phyloP scores from a whole-genome alignment of 2,888 invertebrate genomes.

The Alviniconcha strummeri region DNA sequence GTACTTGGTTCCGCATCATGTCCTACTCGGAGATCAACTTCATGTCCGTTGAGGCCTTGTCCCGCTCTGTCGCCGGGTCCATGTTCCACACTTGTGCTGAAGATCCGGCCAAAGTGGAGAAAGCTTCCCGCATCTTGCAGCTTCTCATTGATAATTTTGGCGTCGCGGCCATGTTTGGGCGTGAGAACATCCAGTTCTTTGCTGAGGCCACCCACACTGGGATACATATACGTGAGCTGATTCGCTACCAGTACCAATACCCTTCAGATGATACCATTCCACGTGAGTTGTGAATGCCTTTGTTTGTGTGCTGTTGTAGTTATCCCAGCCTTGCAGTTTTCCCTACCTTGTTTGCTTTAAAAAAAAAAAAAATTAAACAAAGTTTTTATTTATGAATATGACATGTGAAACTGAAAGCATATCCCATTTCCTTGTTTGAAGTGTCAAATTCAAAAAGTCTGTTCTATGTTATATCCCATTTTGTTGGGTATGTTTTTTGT shows the following conservation, averaged over 20 bases:
- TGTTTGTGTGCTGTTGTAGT: not conserved
- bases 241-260: constrained; percentile 69
- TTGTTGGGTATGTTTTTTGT: too few species aligned
- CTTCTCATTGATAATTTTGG: constrained; percentile 98
- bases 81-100: constrained; percentile 72
- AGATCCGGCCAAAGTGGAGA: constrained; percentile 68
- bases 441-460: too few species aligned
- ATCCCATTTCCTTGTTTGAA: too few species aligned
- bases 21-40: constrained; percentile 71
- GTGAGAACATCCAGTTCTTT: constrained; percentile 71
- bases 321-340: not conserved
- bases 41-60: constrained; percentile 73
- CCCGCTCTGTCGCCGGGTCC: constrained; percentile 72
- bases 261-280: constrained; percentile 64
- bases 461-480: too few species aligned
- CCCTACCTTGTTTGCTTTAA: not conserved
- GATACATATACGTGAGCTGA: constrained; percentile 69
- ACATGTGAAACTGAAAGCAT: not conserved
- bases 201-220: constrained; percentile 69
- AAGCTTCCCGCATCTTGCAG: constrained; percentile 94
- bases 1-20: constrained; percentile 82
- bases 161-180: constrained; percentile 93
- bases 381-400: not conserved
- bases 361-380: too few species aligned
- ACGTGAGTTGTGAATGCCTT: constrained; percentile 45